Evolutionary conservation across 2,888 invertebrate genomes (phyloP).

Genomic region (Eristalinus aeneus): DNA sequence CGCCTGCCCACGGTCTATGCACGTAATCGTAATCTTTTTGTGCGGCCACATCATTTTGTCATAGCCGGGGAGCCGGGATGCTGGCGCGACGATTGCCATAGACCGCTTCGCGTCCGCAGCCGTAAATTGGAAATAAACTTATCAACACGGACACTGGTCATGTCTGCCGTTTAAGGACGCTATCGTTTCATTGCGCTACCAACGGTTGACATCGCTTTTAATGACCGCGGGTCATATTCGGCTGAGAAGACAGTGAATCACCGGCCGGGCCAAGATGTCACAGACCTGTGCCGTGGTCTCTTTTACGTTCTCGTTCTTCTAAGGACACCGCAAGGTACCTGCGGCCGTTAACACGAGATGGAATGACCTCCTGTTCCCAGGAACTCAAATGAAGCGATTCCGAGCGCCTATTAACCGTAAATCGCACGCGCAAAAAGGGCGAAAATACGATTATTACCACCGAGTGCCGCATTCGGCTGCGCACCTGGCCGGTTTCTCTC

Average conservation of each 20-base stretch:
- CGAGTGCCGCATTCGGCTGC: slow-evolving; percentile 46
- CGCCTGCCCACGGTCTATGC: not conserved
- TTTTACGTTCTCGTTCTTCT: not conserved
- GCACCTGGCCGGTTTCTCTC: slow-evolving; percentile 53
- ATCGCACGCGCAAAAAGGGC: slow-evolving; percentile 5
- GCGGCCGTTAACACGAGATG: slow-evolving; percentile 1
- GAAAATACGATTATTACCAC: slow-evolving; percentile 46
- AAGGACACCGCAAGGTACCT: slow-evolving; percentile 55
- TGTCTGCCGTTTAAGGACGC: slow-evolving; percentile 64
- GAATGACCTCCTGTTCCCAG: not conserved
- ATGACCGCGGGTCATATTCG: slow-evolving; percentile 49
- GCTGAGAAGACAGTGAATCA: slow-evolving; percentile 58
- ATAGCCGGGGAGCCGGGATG: not conserved
- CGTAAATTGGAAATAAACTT: slow-evolving; percentile 69
- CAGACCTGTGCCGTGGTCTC: slow-evolving; percentile 4
- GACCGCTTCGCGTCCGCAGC: slow-evolving; percentile 12
- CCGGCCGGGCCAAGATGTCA: slow-evolving; percentile 36
- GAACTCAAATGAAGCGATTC: slow-evolving; percentile 52
- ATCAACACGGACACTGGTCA: slow-evolving; percentile 61
- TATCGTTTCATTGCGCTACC: slow-evolving; percentile 61
- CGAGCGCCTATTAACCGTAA: slow-evolving; percentile 31
- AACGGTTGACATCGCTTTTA: slow-evolving; percentile 40
- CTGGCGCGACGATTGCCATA: slow-evolving; percentile 10
- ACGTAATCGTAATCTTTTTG: not conserved
- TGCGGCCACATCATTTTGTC: not conserved